Percentiles rank a stretch among this genome's conserved stretches.
These are phyloP conservation scores for Anthrax anthrax DNA, from an alignment of 2,888 invertebrate species.

Conservation along the genomic window DNA sequence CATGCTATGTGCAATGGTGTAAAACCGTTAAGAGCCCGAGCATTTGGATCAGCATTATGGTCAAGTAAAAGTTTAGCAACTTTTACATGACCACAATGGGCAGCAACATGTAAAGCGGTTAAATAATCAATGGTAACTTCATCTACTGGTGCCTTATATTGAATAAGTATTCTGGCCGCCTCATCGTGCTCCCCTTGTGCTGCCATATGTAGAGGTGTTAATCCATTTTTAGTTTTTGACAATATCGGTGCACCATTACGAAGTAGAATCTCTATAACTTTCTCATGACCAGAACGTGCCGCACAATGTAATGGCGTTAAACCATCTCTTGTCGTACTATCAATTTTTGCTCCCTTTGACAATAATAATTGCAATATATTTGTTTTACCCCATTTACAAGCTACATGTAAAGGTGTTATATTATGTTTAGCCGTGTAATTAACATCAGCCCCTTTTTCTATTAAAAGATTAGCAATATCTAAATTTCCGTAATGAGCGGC, in stretches of 20 bases:
- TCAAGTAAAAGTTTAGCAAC: conserved; percentile 87
- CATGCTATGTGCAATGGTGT: conserved; percentile 97
- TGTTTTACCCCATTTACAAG: conserved; percentile 96
- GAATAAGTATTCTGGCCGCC: conserved; percentile 79
- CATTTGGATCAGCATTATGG: conserved; percentile 91
- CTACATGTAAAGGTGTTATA: conserved; percentile 96
- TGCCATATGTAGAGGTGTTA: conserved; percentile 97
- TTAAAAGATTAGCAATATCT: conserved; percentile 75
- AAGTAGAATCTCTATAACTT: conserved; percentile 78
- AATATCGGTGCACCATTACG: conserved; percentile 85
- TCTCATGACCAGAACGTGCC: conserved; percentile 89
- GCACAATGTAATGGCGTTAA: conserved; percentile 95
- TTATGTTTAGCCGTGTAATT: conserved; percentile 95
- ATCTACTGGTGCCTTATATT: conserved; percentile 94
- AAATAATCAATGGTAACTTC: conserved; percentile 97
- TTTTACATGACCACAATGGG: conserved; percentile 85
- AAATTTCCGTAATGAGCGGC: conserved; percentile 97
- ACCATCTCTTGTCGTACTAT: conserved; percentile 87
- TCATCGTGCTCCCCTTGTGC: conserved; percentile 98
- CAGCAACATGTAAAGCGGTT: conserved; percentile 92
- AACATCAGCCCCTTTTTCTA: conserved; percentile 85
- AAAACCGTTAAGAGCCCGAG: conserved; percentile 92
- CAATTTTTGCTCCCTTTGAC: conserved; percentile 79
- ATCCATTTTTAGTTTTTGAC: conserved; percentile 89
- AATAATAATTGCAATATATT: conserved; percentile 82